Percentiles rank a stretch among this genome's conserved stretches.
Evolutionary conservation across 1,140 invertebrate species (phyloP).

Genomic region (Tribolium madens): DNA sequence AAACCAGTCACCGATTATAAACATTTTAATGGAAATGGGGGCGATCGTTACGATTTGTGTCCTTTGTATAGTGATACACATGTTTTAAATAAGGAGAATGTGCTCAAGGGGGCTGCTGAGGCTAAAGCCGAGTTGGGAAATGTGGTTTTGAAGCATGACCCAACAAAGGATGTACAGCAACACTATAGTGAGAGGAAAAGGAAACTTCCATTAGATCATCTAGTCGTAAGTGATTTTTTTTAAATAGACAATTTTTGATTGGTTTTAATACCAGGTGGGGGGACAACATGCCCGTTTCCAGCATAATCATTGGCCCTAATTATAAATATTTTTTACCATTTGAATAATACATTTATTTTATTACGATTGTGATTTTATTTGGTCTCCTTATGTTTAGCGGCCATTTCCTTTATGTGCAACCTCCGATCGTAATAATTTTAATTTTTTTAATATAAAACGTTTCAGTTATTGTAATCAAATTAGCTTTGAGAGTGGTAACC

Average conservation of each 20-base stretch:
- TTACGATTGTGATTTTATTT: too few relatives aligned
- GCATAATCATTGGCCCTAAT: too few relatives aligned
- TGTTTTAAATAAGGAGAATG: slow-evolving; percentile 53
- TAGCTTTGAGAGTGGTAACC: not conserved
- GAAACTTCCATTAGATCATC: not conserved
- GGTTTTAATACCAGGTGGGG: too few relatives aligned
- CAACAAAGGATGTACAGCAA: slow-evolving; percentile 52
- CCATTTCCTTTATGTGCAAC: slow-evolving; percentile 21
- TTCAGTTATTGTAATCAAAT: not conserved
- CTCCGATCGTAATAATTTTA: too few relatives aligned
- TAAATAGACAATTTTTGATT: not conserved
- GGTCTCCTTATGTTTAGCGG: slow-evolving; percentile 15
- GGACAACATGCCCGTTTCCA: too few relatives aligned
- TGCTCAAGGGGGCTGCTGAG: slow-evolving; percentile 49
- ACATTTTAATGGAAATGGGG: slow-evolving; percentile 71
- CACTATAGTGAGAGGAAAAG: slow-evolving; percentile 28
- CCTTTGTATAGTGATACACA: slow-evolving; percentile 58
- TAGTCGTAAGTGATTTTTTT: not conserved
- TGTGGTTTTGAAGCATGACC: slow-evolving; percentile 59
- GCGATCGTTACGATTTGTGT: slow-evolving; percentile 49
- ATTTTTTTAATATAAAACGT: too few relatives aligned
- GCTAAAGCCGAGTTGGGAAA: slow-evolving; percentile 58
- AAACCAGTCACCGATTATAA: slow-evolving; percentile 70
- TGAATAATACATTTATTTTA: too few relatives aligned
- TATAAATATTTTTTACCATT: too few relatives aligned